Base-by-base conservation (phyloP, 35 echinoderm and acorn worm genomes). In the Lytechinus pictus region DNA sequence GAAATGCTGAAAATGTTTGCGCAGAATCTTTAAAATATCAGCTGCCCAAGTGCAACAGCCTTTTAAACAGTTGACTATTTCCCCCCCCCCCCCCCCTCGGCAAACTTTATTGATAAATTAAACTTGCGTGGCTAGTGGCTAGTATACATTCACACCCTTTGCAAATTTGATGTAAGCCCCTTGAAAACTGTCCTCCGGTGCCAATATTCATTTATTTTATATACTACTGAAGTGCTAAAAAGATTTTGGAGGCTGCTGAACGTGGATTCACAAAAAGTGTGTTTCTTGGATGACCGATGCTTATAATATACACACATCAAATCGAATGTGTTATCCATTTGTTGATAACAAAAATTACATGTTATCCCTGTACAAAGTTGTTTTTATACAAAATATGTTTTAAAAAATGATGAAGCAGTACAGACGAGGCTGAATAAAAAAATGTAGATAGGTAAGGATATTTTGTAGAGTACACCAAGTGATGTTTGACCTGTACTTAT, bases 401-500 rank as follows among this genome's bases (percentile, higher is more conserved):
- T 24, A 24, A 79, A 79, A 79, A 79, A 79, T 24, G 66, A 79
- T 79, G n/a, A 79, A 5, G 66, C 66, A 79, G 66, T 79, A 79
- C 66, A 79, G n/a, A 79, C 33, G 19, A 79, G 66, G 66, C 66
- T 79, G 66, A 79, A 79, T 79, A 79, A 79, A 79, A 79, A 79
- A 79, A 79, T 79, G 66, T 79, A 79, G 66, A 79, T 79, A 79
- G 66, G 19, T 79, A 79, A 79, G 21, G n/a, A 79, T 79, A 24
- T 79, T 79, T 79, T 79, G 66, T 79, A 79, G 66, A 79, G n/a
- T 79, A 79, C 66, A 79, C 66, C 66, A 79, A 24, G 66, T 79
- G 66, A 79, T 4, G n/a, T 24, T 24, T 79, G 66, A 79, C 66
- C n/a, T 79, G 66, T 79, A 79, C 66, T 79, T 79, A 79, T 79